Conservation (phyloP, 2,888 invertebrate genomes). For the Hoplodrina blanda region DNA sequence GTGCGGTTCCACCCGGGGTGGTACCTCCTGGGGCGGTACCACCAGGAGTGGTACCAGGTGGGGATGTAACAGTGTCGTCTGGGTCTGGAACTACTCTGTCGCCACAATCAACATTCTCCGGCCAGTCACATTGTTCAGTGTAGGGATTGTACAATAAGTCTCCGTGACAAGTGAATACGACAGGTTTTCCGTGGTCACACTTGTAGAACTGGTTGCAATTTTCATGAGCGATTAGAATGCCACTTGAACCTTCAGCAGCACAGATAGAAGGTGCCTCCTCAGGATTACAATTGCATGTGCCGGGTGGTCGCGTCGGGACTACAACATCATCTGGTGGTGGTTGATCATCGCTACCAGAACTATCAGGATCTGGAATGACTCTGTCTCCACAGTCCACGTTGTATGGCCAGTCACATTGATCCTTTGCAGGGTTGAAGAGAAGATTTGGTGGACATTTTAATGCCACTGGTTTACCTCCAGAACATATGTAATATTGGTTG, state of each 20-base stretch:
- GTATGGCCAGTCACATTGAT: conserved; percentile 63
- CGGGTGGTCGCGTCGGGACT: neutral
- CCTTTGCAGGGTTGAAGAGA: conserved; percentile 61
- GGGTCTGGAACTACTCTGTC: neutral
- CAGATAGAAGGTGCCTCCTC: conserved; percentile 69
- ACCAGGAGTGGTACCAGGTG: no score
- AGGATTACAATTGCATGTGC: conserved; percentile 64
- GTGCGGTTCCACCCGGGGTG: conserved; percentile 34
- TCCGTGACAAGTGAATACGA: conserved; percentile 56
- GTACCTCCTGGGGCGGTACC: neutral
- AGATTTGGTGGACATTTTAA: conserved; percentile 52
- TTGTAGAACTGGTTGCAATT: conserved; percentile 68
- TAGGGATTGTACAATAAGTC: conserved; percentile 64
- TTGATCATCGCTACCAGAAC: neutral
- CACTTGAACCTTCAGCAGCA: conserved; percentile 63
- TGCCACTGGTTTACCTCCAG: conserved; percentile 52
- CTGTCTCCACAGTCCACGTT: conserved; percentile 69
- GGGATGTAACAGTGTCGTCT: neutral
- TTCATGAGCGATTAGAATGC: conserved; percentile 64
- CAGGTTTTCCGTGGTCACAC: conserved; percentile 63
- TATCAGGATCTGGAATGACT: conserved; percentile 48
- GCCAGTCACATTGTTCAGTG: conserved; percentile 61
- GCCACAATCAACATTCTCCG: neutral
- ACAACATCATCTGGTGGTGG: neutral
- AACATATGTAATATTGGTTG: conserved; percentile 67